A percentile compares a stretch with the other conserved stretches of the same genome.
These are phyloP conservation scores for Aphelenchoides bicaudatus DNA, from an alignment of 2,888 invertebrate species.

Conservation along the genomic window DNA sequence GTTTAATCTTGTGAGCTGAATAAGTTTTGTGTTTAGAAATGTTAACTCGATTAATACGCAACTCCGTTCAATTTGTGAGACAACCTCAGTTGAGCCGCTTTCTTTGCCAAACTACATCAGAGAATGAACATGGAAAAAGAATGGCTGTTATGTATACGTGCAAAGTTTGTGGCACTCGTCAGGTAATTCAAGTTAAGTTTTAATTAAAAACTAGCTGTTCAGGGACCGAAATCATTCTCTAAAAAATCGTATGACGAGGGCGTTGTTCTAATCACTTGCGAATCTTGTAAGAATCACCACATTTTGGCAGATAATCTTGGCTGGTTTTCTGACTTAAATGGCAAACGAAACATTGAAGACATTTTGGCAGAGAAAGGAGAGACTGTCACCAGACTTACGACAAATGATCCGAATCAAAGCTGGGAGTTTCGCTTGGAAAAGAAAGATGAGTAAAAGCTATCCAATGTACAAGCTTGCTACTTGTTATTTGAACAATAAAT, in stretches of 20 bases:
- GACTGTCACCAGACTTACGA: constrained; percentile 65
- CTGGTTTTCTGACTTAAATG: constrained; percentile 78
- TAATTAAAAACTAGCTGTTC: constrained; percentile 11
- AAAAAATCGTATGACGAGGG: constrained; percentile 63
- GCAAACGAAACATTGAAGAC: constrained; percentile 77
- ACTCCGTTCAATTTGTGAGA: constrained; percentile 9
- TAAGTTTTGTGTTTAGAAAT: too few species aligned
- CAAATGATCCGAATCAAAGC: too few species aligned
- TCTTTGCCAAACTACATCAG: background rate
- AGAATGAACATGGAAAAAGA: background rate
- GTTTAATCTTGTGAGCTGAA: too few species aligned
- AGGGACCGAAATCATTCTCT: constrained; percentile 58
- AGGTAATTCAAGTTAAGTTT: constrained; percentile 61
- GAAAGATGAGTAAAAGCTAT: too few species aligned
- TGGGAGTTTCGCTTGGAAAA: too few species aligned
- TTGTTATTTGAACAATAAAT: too few species aligned
- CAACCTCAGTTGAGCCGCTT: constrained; percentile 9
- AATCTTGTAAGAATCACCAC: constrained; percentile 72
- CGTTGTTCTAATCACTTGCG: constrained; percentile 84
- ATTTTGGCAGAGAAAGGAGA: constrained; percentile 84
- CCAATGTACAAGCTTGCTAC: too few species aligned
- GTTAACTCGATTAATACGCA: constrained; percentile 7
- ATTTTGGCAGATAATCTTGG: constrained; percentile 91
- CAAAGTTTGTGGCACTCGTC: constrained; percentile 77
- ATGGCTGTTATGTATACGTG: constrained; percentile 76